Evolutionary conservation across 2,888 invertebrate species (phyloP), one percentile per base, ranked within the genome.

Genomic region (Leptopilina myrica): DNA sequence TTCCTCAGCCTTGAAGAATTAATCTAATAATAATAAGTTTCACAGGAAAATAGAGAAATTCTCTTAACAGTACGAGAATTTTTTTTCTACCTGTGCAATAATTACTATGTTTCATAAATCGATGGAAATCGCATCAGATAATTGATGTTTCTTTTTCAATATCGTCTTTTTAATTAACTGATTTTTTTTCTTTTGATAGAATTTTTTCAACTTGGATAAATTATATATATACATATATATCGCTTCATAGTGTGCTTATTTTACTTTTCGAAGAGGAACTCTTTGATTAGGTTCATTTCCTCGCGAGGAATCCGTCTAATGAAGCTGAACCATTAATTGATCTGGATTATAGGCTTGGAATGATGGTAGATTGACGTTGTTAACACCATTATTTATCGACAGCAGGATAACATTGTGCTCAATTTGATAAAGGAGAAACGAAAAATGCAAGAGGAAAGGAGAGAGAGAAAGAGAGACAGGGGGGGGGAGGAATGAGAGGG

Each of bases 201-300:
- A 15, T 15, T 62, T 20, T 62, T 62, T 1, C 1, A 62, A 62
- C 20, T 5, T 20, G 20, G 62, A 62, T 62, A 62, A 62, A 15
- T 62, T 15, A 62, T 20, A 62, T 12, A 49, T 12, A 49, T 49
- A 11, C 7, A 33, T 33, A 33, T 33, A 33, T 33, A 33, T 33
- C 3, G 33, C 33, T 33, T 33, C n/a, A 15, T 56, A 5, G 56
- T n/a, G 62, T 15, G 62, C 8, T 62, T 62, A 62, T 62, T 15
- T 62, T 20, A 20, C 20, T 20, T 40, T 33, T 65, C 33, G 0
- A n/a, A 65, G n/a, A 14, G n/a, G 43, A 20, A 20, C 65, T 67
- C 49, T 67, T 49, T 49, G 49, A 67, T 49, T 12, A 26, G 49
- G 49, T 69, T 26, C 26, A 69, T 49, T 53, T 69, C 69, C 53